Evolutionary conservation across 2,113 vertebrate genomes (phyloP).

Genomic region (Diphyllodes magnificus): DNA sequence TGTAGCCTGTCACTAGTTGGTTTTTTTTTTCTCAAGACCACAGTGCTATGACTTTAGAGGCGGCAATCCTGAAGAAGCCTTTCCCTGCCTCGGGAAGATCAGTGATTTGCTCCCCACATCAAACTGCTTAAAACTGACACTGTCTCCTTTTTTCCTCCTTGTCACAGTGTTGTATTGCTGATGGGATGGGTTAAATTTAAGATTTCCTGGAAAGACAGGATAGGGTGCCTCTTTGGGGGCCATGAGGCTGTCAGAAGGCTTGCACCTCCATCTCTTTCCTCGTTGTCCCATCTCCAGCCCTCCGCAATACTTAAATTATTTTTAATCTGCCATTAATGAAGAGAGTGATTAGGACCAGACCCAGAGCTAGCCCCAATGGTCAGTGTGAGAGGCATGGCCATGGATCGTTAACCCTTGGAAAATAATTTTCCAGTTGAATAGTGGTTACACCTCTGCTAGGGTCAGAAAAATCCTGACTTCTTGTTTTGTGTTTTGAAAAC

Average conservation of each 20-base stretch:
- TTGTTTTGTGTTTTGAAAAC: not conserved
- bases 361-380: not conserved
- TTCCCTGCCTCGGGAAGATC: not conserved
- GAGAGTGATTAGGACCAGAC: not conserved
- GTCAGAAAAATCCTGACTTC: not conserved
- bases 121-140: not conserved
- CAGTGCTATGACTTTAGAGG: not conserved
- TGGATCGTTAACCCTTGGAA: not conserved
- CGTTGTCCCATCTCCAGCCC: fast-evolving
- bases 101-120: not conserved
- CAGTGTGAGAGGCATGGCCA: not conserved
- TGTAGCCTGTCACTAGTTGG: not conserved
- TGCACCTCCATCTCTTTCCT: not conserved
- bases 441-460: not conserved
- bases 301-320: not conserved
- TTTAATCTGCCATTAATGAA: not conserved
- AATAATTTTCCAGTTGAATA: not conserved
- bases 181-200: not conserved
- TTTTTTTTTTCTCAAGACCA: not conserved
- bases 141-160: not conserved
- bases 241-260: fast-evolving
- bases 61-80: fast-evolving
- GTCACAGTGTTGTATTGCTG: not conserved
- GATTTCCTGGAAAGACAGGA: not conserved
- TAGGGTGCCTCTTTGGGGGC: not conserved